Base-by-base conservation (phyloP, 2,113 vertebrate species). In the Scomber scombrus region DNA sequence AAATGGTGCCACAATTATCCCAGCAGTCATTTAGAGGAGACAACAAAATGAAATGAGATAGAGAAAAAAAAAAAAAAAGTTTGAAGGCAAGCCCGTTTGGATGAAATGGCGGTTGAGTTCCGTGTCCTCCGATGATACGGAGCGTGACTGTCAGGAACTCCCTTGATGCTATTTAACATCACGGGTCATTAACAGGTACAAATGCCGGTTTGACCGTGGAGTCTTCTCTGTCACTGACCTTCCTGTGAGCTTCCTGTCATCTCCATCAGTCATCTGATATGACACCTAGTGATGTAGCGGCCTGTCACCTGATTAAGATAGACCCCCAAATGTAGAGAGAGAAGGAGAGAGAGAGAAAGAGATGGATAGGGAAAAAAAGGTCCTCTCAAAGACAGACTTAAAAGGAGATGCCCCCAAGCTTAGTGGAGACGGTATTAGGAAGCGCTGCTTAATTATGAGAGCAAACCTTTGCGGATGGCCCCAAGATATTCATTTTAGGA, bases 401-500 rank as follows among this genome's bases (percentile, higher is more conserved):
- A 89, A 84, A 80, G 43, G 73, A 84, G 63, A 81, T 80, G 74
- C 77, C 91, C 82, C 51, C 23, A 55, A 90, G 91, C 81, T 74
- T 54, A 63, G 47, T 64, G 13, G 57, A 84, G 76, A 87, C 58
- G 51, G 88, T 89, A 89, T 93, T 88, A 88, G 86, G 85, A 93
- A 93, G 87, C 70, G 63, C 72, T 70, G 71, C 84, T 93, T 95
- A 93, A 92, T 94, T 91, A 93, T 83, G 80, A 92, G 89, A 86
- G 83, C 83, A 91, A 93, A 90, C 79, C 85, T 91, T 90, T 82
- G 85, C 56, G 29, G 84, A 93, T 90, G 76, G 88, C 92, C 88
- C 75, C 46, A 15, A 93, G 93, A 90, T 93, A 94, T 93, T 93
- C 80, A 90, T 93, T 94, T 92, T 90, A 89, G 77, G 70, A 93